Evolutionary conservation across 2,113 vertebrate genomes (phyloP).

Genomic region (Pontoporia blainvillei): DNA sequence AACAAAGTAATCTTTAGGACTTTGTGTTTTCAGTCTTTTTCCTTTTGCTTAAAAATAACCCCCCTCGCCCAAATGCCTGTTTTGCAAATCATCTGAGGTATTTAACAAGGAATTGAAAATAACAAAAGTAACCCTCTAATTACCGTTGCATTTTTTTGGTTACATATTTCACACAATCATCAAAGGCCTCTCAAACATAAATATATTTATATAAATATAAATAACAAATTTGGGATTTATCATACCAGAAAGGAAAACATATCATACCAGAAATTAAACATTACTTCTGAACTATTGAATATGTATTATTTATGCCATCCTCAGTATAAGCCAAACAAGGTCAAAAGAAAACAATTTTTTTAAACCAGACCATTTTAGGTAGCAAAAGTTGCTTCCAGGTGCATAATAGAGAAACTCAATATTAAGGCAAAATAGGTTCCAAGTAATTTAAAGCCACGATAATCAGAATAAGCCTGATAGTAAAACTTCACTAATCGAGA

Average conservation of each 20-base stretch:
- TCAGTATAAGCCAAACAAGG: neutral
- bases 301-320: neutral
- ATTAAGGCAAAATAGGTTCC: neutral
- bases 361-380: neutral
- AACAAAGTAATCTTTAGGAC: neutral
- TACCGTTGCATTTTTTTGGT: neutral
- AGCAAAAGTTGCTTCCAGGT: neutral
- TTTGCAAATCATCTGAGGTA: conserved; percentile 10
- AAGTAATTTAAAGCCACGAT: neutral
- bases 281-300: conserved; percentile 35
- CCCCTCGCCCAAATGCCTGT: neutral
- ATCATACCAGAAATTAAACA: neutral
- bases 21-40: neutral
- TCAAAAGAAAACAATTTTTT: neutral
- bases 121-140: neutral
- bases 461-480: neutral
- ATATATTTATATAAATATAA: neutral
- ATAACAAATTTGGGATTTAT: neutral
- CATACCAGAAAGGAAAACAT: neutral
- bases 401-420: neutral
- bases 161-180: neutral
- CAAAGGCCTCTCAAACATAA: neutral
- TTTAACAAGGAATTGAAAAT: conserved; percentile 40
- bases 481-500: neutral
- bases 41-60: neutral